Evolutionary conservation across 2,888 invertebrate species (phyloP), one percentile per base, ranked within the genome.

Genomic region (Diadegma fenestrale): DNA sequence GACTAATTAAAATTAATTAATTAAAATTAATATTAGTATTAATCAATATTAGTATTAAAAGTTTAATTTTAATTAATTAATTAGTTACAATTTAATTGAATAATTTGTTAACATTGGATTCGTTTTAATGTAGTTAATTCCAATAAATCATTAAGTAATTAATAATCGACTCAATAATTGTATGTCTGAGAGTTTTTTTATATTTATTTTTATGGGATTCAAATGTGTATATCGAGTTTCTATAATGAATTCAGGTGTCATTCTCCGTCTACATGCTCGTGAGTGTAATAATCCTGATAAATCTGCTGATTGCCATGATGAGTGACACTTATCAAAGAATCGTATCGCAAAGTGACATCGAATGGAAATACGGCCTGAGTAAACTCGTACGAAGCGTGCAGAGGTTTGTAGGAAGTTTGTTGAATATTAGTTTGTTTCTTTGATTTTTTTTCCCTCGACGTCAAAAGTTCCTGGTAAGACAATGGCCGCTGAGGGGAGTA

Each of bases 221-320:
- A 43, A 54, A 54, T 71, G 22, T 66, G 10, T 7, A 58, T 58
- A 5, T 19, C 6, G 8, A 54, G 33, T 22, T 54, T 45, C 33
- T 54, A 7, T 37, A 1, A 37, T 33, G 17, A 58, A 73, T 43
- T 61, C 26, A 94, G 94, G 88, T 97, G 92, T 97, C 97, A 89
- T 97, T 97, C 94, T 97, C 97, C 90, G 96, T 98, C 92, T 99
- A 99, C 95, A 98, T 99, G 98, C 96, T 99, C 96, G 99, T 99
- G 93, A 99, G 99, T 88, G 98, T 99, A 91, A 98, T 99, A 94
- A 99, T 99, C 91, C 96, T 99, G 91, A 99, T 99, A 95, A 99
- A 99, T 95, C 96, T 99, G 91, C 97, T 99, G 94, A 99, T 99
- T 96, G 99, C 99, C 95, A 99, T 99, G 99, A 99, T 99, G 99